phyloP scores from a whole-genome alignment of 2,888 invertebrate genomes.

The Willowsia nigromaculata region DNA sequence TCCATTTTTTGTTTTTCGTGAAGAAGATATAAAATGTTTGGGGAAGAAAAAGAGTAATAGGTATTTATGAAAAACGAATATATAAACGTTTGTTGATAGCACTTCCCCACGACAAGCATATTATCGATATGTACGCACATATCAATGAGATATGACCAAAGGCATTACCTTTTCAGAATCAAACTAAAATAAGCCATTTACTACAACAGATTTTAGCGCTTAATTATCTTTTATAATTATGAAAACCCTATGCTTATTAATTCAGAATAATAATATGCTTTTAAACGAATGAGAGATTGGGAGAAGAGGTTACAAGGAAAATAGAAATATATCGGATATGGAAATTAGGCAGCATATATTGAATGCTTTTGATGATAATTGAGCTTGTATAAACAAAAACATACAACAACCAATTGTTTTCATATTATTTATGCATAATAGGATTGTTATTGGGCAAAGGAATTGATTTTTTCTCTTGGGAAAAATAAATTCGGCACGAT shows the following conservation, averaged over 20 bases:
- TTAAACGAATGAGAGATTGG: background rate
- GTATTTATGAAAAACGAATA: constrained; percentile 8
- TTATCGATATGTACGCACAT: background rate
- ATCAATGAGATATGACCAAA: background rate
- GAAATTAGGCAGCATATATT: no score
- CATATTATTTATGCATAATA: background rate
- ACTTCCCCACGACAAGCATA: background rate
- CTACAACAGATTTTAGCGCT: constrained; percentile 3
- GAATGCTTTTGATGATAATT: background rate
- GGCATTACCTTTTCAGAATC: constrained; percentile 1
- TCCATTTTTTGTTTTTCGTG: constrained; percentile 36
- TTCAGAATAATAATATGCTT: background rate
- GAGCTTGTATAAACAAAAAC: background rate
- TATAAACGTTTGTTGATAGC: constrained; percentile 16
- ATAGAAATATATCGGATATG: background rate
- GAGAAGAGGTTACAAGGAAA: background rate
- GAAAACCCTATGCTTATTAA: background rate
- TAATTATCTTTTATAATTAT: constrained; percentile 40
- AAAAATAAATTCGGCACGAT: constrained; percentile 4
- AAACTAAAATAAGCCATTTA: background rate
- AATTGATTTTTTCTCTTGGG: background rate
- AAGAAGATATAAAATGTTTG: constrained; percentile 38
- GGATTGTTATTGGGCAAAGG: background rate
- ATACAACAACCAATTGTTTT: background rate
- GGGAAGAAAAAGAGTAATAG: background rate